These are phyloP conservation scores for Ceratoteleas bidentatus DNA, from an alignment of 1,140 invertebrate genomes.

Conservation along the genomic window DNA sequence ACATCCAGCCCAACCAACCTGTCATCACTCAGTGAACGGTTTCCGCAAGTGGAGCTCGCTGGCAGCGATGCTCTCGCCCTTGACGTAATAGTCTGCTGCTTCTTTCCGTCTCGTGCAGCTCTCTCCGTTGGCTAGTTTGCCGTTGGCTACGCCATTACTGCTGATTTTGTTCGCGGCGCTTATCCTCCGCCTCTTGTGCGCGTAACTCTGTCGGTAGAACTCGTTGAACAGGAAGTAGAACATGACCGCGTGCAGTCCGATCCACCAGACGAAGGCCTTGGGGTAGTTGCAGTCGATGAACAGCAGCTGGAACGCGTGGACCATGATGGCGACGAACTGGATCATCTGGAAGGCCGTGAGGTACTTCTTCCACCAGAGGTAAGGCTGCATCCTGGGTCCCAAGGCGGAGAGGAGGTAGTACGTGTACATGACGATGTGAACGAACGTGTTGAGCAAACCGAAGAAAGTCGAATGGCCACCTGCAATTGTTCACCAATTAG, in stretches of 20 bases:
- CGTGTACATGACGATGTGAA: constrained; percentile 92
- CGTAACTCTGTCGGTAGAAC: constrained; percentile 92
- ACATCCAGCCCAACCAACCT: constrained; percentile 5
- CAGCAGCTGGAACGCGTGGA: constrained; percentile 91
- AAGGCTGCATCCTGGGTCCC: constrained; percentile 91
- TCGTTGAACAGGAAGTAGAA: constrained; percentile 91
- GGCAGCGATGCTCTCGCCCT: constrained; percentile 78
- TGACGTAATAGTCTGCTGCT: constrained; percentile 79
- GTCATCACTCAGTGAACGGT: constrained; percentile 73
- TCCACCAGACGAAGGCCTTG: constrained; percentile 87
- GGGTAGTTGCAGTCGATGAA: constrained; percentile 94
- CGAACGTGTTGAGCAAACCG: constrained; percentile 92
- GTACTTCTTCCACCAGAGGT: constrained; percentile 97
- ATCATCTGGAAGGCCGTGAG: constrained; percentile 93
- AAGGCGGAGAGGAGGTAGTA: constrained; percentile 94
- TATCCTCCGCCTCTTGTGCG: constrained; percentile 74
- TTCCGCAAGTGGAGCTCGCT: constrained; percentile 77
- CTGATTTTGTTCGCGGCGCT: constrained; percentile 24
- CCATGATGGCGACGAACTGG: constrained; percentile 90
- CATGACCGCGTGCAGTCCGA: constrained; percentile 89
- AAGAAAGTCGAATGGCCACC: constrained; percentile 94
- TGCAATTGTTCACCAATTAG: constrained; percentile 66
- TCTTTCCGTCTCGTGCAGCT: constrained; percentile 74
- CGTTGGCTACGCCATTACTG: constrained; percentile 64
- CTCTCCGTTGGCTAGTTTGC: constrained; percentile 64